phyloP scores from a whole-genome alignment of 1,140 invertebrate species.

The Capitella teleta region DNA sequence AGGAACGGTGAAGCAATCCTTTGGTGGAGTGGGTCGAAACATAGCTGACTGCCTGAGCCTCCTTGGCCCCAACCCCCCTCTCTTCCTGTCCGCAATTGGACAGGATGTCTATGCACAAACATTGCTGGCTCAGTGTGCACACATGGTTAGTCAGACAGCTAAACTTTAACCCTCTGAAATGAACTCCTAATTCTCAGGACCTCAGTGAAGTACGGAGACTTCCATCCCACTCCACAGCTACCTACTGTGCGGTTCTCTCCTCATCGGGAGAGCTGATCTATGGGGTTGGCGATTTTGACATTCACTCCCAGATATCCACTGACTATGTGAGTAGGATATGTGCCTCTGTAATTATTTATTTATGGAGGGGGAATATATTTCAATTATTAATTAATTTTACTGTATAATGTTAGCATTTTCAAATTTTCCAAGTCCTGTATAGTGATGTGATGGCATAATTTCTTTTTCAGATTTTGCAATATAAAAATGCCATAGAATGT shows the following conservation, averaged over 20 bases:
- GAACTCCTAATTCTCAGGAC: constrained; percentile 38
- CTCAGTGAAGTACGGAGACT: constrained; percentile 35
- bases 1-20: constrained; percentile 28
- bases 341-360: constrained; percentile 3
- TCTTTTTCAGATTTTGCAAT: constrained; percentile 17
- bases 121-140: constrained; percentile 36
- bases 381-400: background rate
- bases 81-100: constrained; percentile 71
- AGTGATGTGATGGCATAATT: background rate
- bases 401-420: background rate
- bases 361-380: background rate
- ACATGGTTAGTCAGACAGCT: constrained; percentile 27
- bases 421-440: background rate
- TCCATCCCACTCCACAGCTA: constrained; percentile 49
- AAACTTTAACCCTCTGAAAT: background rate
- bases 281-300: constrained; percentile 70
- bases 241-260: constrained; percentile 63
- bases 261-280: constrained; percentile 61
- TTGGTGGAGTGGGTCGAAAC: constrained; percentile 81
- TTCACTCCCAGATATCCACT: constrained; percentile 59
- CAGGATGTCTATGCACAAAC: constrained; percentile 49
- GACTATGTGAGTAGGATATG: constrained; percentile 46
- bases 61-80: constrained; percentile 48
- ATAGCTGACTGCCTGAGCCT: constrained; percentile 71
- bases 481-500: constrained; percentile 46